phyloP scores from a whole-genome alignment of 2,113 vertebrate species.

The Cheilinus undulatus region DNA sequence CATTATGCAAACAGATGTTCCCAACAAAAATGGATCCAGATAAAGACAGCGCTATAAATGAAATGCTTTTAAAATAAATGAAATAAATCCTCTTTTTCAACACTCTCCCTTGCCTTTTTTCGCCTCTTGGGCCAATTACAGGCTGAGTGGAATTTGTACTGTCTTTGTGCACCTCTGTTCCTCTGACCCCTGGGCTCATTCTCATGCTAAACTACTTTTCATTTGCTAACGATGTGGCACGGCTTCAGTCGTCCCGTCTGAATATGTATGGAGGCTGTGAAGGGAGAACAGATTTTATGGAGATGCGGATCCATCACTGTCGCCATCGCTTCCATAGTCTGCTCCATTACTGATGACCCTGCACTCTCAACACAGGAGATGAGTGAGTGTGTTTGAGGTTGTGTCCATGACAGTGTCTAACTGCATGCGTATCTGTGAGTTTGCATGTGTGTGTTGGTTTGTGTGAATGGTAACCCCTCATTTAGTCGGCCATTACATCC shows the following conservation, averaged over 20 bases:
- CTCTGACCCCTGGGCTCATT: constrained; percentile 73
- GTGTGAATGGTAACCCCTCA: constrained; percentile 52
- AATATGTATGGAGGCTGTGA: constrained; percentile 69
- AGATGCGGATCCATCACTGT: constrained; percentile 63
- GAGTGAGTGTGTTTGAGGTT: constrained; percentile 32
- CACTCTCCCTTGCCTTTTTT: constrained; percentile 18
- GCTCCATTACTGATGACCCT: constrained; percentile 66
- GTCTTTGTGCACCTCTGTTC: constrained; percentile 39
- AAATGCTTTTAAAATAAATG: constrained; percentile 48
- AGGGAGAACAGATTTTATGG: constrained; percentile 71
- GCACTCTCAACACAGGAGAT: constrained; percentile 38
- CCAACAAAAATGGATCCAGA: constrained; percentile 38
- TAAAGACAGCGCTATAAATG: constrained; percentile 34
- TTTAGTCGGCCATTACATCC: constrained; percentile 71
- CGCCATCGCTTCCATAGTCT: constrained; percentile 42
- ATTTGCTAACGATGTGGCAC: constrained; percentile 80
- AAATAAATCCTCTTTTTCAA: constrained; percentile 43
- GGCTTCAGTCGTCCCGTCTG: constrained; percentile 72
- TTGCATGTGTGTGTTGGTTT: background rate
- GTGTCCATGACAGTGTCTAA: constrained; percentile 19
- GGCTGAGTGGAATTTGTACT: constrained; percentile 62
- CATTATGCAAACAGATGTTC: constrained; percentile 77
- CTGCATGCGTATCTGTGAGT: background rate
- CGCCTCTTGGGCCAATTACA: constrained; percentile 51
- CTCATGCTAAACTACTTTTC: constrained; percentile 82